Evolutionary conservation across 2,113 vertebrate genomes (phyloP).

Genomic region (Eulacestoma nigropectus): DNA sequence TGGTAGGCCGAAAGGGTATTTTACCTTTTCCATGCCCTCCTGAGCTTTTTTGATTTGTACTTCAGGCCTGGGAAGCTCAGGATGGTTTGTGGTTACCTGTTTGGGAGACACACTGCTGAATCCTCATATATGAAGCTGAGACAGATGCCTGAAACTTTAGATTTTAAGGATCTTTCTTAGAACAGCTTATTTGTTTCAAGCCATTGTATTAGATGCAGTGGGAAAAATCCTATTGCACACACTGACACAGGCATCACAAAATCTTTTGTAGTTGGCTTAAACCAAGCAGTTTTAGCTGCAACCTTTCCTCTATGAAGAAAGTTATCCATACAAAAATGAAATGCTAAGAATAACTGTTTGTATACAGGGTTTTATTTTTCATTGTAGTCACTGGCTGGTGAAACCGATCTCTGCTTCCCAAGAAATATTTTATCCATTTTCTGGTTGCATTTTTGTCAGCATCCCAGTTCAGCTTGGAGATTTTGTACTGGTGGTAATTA

Average conservation of each 20-base stretch:
- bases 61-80: background rate
- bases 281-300: conserved; percentile 13
- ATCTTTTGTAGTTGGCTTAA: conserved; percentile 23
- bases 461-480: conserved; percentile 54
- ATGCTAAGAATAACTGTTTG: conserved; percentile 43
- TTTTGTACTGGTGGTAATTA: conserved; percentile 58
- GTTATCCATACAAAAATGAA: conserved; percentile 33
- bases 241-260: background rate
- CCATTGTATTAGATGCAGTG: background rate
- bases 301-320: conserved; percentile 16
- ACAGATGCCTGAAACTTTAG: background rate
- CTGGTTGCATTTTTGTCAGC: conserved; percentile 64
- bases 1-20: fast-evolving
- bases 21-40: background rate
- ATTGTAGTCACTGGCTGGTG: background rate
- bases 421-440: conserved; percentile 70
- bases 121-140: background rate
- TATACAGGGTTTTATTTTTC: conserved; percentile 16
- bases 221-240: background rate
- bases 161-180: background rate
- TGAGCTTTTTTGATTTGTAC: background rate
- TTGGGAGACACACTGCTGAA: background rate
- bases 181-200: background rate
- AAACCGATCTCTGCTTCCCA: conserved; percentile 26
- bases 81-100: background rate